Evolutionary conservation across 2,888 invertebrate species (phyloP), one percentile per base, ranked within the genome.

Genomic region (Brachyptera putata): DNA sequence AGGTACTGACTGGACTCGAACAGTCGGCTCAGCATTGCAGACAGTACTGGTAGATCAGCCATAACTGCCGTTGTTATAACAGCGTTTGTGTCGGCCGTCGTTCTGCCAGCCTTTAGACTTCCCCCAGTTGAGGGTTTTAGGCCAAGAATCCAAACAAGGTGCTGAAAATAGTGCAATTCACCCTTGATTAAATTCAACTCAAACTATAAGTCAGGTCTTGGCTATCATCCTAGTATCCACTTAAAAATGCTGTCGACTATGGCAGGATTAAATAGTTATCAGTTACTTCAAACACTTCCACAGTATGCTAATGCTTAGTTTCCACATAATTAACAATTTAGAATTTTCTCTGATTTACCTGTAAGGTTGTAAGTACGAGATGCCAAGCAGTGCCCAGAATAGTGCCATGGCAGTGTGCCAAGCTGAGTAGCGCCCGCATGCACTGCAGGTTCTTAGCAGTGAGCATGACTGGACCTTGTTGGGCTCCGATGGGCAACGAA

Each of bases 391-490:
- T 89, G 53, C 93, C 95, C 63, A 98, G 80, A 65, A 92, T 87
- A 68, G 89, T 87, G 0, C 97, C 97, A 74, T 96, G 95, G 64
- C 92, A 86, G 71, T 94, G 92, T 0, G 96, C 95, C 56, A 96
- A 80, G 69, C 87, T 84, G 49, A 99, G 79, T 53, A 99, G 78
- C 0, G 96, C 91, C 64, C 94, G 82, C 90, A 98, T 96, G 26
- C 96, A 95, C 69, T 97, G 95, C 60, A 99, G 82, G 81, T 99
- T 99, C 70, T 98, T 96, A 0, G 95, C 91, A 2, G 97, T 98
- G 70, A 99, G 80, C 95, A 97, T 95, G 58, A 98, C 97, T 41
- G 88, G 87, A n/a, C 86, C 86, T 72, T 90, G 89, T 71, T 91
- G 90, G 60, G 89, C 86, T 36, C 86, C 88, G 57, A 85, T 83